Percentiles rank a stretch among this genome's conserved stretches.
Evolutionary conservation across 2,888 invertebrate genomes (phyloP).

Genomic region (Ptilodon capucinus): DNA sequence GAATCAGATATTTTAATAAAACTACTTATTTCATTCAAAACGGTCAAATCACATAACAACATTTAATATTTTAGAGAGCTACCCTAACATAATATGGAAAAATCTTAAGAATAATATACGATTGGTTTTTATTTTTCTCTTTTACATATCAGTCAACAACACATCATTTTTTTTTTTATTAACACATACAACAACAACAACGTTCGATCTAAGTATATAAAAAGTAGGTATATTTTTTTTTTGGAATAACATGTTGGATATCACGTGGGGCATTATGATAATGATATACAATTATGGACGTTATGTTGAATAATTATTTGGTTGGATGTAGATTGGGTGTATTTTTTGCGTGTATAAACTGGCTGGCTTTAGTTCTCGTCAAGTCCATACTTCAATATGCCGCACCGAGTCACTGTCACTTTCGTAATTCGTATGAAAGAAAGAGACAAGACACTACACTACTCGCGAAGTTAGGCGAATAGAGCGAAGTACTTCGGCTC

Average conservation of each 20-base stretch:
- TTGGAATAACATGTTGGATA: slow-evolving; percentile 30
- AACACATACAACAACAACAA: slow-evolving; percentile 10
- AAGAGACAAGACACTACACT: too few species aligned
- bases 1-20: too few species aligned
- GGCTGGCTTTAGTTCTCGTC: too few species aligned
- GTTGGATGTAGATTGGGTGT: too few species aligned
- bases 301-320: too few species aligned
- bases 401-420: too few species aligned
- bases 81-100: slow-evolving; percentile 53
- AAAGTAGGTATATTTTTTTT: slow-evolving; percentile 10
- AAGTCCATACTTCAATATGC: too few species aligned
- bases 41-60: slow-evolving; percentile 24
- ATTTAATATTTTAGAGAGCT: slow-evolving; percentile 59
- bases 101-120: slow-evolving; percentile 29
- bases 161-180: slow-evolving; percentile 32
- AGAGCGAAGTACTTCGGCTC: too few species aligned
- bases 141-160: slow-evolving; percentile 44
- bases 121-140: slow-evolving; percentile 13
- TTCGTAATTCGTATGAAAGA: too few species aligned
- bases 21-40: not conserved
- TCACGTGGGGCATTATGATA: slow-evolving; percentile 24
- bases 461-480: too few species aligned
- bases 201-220: slow-evolving; percentile 4
- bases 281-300: slow-evolving; percentile 31
- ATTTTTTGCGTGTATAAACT: too few species aligned